phyloP scores from a whole-genome alignment of 2,888 invertebrate species.

The Troilus luridus region DNA sequence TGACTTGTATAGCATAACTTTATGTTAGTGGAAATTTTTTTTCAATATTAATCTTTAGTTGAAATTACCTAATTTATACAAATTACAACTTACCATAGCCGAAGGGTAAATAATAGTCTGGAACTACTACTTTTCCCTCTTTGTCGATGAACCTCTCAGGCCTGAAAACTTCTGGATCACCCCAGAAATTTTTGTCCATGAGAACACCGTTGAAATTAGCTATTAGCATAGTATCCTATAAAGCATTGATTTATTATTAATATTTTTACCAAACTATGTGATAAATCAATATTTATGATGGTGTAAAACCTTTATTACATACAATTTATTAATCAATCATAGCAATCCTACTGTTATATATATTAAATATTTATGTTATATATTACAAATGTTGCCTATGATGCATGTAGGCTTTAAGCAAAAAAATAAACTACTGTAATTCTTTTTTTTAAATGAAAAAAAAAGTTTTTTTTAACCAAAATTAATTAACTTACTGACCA shows the following conservation, averaged over 20 bases:
- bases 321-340: not conserved
- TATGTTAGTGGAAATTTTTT: not conserved
- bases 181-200: constrained; percentile 78
- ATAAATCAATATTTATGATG: not conserved
- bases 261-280: not conserved
- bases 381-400: too few species aligned
- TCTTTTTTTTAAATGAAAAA: not conserved
- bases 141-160: constrained; percentile 81
- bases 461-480: not conserved
- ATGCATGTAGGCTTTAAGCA: not conserved
- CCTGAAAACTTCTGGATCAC: constrained; percentile 79
- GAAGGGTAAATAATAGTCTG: constrained; percentile 83
- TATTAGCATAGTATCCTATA: constrained; percentile 84
- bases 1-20: not conserved
- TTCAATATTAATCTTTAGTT: not conserved
- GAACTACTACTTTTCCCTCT: constrained; percentile 75
- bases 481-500: not conserved
- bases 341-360: not conserved
- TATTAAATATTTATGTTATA: too few species aligned
- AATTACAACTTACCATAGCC: constrained; percentile 74
- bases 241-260: not conserved
- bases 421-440: not conserved
- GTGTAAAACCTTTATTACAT: not conserved
- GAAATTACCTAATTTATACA: not conserved
- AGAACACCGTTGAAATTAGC: constrained; percentile 82